Evolutionary conservation across 1,140 invertebrate species (phyloP).

Genomic region (Cydia amplana): DNA sequence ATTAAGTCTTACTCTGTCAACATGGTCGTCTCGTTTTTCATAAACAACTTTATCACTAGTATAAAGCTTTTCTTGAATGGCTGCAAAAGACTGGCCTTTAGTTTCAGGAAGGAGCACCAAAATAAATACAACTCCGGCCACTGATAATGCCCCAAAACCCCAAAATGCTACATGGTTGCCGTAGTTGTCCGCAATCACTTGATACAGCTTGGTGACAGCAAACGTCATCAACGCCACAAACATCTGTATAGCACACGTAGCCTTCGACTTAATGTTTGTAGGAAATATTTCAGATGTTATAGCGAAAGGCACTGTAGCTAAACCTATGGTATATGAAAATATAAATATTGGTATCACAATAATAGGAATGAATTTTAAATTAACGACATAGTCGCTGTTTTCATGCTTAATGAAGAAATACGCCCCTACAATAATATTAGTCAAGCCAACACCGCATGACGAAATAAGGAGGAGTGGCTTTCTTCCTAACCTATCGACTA

Average conservation of each 20-base stretch:
- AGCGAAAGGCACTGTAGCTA: conserved; percentile 86
- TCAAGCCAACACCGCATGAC: conserved; percentile 78
- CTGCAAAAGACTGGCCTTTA: conserved; percentile 87
- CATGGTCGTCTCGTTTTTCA: conserved; percentile 57
- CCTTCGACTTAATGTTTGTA: conserved; percentile 85
- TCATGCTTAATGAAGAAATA: conserved; percentile 81
- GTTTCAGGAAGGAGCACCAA: conserved; percentile 87
- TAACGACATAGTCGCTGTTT: conserved; percentile 60
- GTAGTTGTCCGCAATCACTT: conserved; percentile 82
- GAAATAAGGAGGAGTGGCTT: conserved; percentile 84
- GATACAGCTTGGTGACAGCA: conserved; percentile 86
- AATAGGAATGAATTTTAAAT: conserved; percentile 82
- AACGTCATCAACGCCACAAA: conserved; percentile 81
- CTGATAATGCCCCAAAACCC: conserved; percentile 85
- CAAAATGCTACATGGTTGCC: conserved; percentile 86
- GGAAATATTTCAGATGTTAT: conserved; percentile 88
- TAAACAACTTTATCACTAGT: conserved; percentile 62
- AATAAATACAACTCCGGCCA: conserved; percentile 83
- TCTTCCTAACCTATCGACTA: conserved; percentile 87
- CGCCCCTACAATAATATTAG: conserved; percentile 80
- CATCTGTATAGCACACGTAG: conserved; percentile 80
- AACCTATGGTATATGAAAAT: conserved; percentile 85
- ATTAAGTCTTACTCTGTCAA: conserved; percentile 54
- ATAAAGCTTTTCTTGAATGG: conserved; percentile 74
- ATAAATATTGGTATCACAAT: conserved; percentile 85